Evolutionary conservation across 2,888 invertebrate genomes (phyloP).

Genomic region (Linyphia triangularis): DNA sequence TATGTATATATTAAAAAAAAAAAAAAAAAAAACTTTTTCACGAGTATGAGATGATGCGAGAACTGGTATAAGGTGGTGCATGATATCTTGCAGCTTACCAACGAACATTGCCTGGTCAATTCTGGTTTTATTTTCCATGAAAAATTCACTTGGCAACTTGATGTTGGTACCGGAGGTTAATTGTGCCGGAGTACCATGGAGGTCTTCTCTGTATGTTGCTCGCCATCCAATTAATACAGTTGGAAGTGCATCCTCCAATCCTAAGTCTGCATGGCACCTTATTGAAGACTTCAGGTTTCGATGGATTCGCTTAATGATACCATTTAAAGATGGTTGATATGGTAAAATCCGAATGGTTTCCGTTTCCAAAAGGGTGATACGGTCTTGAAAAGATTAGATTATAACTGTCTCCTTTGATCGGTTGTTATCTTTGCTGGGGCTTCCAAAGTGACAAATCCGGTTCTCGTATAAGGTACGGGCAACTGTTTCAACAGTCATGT

Average conservation of each 20-base stretch:
- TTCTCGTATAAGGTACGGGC: not conserved
- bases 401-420: not conserved
- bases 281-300: too few relatives aligned
- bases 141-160: slow-evolving; percentile 16
- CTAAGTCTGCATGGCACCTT: not conserved
- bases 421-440: not conserved
- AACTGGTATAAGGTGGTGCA: not conserved
- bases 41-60: not conserved
- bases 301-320: not conserved
- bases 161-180: not conserved
- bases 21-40: slow-evolving; percentile 2
- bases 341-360: not conserved
- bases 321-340: not conserved
- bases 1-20: too few relatives aligned
- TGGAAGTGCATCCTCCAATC: not conserved
- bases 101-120: not conserved
- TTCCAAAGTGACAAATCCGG: slow-evolving; percentile 2
- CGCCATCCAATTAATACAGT: not conserved
- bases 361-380: not conserved
- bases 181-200: not conserved
- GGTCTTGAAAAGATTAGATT: slow-evolving; percentile 4
- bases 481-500: slow-evolving; percentile 23
- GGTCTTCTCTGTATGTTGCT: not conserved
- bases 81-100: not conserved
- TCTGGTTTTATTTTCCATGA: not conserved